Evolutionary conservation across 2,797 vertebrate genomes (phyloP), one percentile per base, ranked within the genome.

Genomic region (Otolemur crassicaudatus): DNA sequence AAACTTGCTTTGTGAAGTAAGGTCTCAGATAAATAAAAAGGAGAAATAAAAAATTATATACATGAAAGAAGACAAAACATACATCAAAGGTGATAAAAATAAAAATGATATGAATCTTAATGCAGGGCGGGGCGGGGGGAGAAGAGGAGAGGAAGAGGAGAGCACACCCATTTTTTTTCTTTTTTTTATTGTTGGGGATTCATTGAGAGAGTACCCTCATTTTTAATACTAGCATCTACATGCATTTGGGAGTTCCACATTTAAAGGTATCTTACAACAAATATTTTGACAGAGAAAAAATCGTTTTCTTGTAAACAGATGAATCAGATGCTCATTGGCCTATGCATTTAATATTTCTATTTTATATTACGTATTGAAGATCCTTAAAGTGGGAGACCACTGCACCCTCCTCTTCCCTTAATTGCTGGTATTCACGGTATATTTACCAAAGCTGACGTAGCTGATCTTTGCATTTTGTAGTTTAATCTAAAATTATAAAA

Each of bases 161-260:
- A 11, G 2, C 34, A 27, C 22, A 5, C 9, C 11, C 25, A 7
- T n/a, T 76, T 67, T 58, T 20, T 43, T 7, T 7, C 40, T 43
- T 43, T 43, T 43, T 43, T 6, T 43, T 43, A 43, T 43, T 43
- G 40, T 7, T 7, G 40, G 40, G 40, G 40, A 43, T 43, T 43
- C 40, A 43, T 43, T 43, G 40, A 43, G 14, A 23, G 12, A 16
- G 2, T 43, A 27, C 22, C 3, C 9, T 8, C 25, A 7, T n/a
- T 76, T 67, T 58, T 16, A 10, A 16, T 2, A 6, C 1, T 22
- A 69, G 27, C 1, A 25, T 11, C 3, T 19, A 8, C 0, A 3
- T 13, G 5, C 22, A 16, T 5, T 46, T 1, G 3, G 9, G 9
- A 43, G 0, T 14, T 10, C 53, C 12, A 9, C 20, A 29, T 29